Conservation (phyloP, 1,140 invertebrate genomes). For the Drosophila nigrodunni region DNA sequence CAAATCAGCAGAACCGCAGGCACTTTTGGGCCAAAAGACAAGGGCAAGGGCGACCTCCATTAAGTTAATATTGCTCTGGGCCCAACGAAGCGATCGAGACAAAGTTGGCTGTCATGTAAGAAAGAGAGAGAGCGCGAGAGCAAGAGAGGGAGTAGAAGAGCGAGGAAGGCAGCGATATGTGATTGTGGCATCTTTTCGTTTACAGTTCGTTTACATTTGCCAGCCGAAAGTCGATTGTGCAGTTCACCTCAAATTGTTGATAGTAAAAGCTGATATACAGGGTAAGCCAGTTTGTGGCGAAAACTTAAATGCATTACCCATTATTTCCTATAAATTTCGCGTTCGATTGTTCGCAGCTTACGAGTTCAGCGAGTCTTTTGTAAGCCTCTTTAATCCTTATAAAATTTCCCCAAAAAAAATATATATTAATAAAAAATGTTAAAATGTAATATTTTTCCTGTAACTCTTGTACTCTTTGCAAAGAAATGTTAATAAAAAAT, state of each 20-base stretch:
- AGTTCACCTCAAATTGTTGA: slow-evolving; percentile 8
- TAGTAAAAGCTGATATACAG: slow-evolving; percentile 37
- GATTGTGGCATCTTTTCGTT: slow-evolving; percentile 11
- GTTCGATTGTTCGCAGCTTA: not conserved
- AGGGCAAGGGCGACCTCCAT: slow-evolving; percentile 27
- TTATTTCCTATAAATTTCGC: not conserved
- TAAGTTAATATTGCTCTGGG: slow-evolving; percentile 2
- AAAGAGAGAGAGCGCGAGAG: not conserved
- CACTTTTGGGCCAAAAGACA: slow-evolving; percentile 25
- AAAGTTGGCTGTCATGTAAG: not conserved
- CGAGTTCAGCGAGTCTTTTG: not conserved
- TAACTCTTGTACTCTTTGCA: too few species aligned
- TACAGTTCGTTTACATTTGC: slow-evolving; percentile 28
- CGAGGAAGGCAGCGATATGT: not conserved
- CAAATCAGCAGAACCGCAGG: slow-evolving; percentile 23
- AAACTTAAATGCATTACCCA: not conserved
- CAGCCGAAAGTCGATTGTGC: slow-evolving; percentile 11
- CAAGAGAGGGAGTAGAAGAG: not conserved
- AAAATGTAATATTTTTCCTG: too few species aligned
- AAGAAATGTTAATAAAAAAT: too few species aligned
- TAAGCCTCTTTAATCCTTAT: not conserved
- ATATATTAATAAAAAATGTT: too few species aligned
- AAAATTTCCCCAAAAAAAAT: too few species aligned
- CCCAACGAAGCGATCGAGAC: slow-evolving; percentile 14
- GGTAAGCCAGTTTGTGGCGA: slow-evolving; percentile 6